phyloP scores from a whole-genome alignment of 2,888 invertebrate species.

The Salticus scenicus region DNA sequence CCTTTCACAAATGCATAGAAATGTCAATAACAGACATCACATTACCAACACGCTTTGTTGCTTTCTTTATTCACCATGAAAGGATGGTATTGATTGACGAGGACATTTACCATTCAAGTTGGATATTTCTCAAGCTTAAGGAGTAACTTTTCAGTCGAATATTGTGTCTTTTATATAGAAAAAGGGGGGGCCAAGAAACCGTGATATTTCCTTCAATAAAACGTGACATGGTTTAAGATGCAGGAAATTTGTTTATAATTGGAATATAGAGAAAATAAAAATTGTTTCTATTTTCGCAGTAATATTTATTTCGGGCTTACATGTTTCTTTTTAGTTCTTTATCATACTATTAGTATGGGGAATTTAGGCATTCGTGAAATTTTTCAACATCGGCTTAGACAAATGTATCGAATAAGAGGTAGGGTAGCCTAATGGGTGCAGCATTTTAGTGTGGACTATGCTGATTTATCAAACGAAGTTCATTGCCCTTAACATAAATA shows the following conservation, averaged over 20 bases:
- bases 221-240: neutral
- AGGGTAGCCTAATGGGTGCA: too few relatives aligned
- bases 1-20: neutral
- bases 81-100: neutral
- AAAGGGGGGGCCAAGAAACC: neutral
- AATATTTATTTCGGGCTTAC: too few relatives aligned
- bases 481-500: too few relatives aligned
- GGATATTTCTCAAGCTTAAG: neutral
- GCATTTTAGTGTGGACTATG: too few relatives aligned
- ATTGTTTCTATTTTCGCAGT: neutral
- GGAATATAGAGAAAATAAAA: neutral
- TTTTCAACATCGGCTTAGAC: too few relatives aligned
- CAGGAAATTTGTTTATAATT: neutral
- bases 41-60: neutral
- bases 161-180: neutral
- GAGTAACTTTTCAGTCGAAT: neutral
- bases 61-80: constrained; percentile 4
- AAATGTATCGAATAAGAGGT: too few relatives aligned
- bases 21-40: constrained; percentile 8
- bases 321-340: too few relatives aligned
- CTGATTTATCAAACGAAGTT: too few relatives aligned
- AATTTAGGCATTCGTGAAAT: too few relatives aligned
- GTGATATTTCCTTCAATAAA: neutral
- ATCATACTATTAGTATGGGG: too few relatives aligned
- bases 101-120: constrained; percentile 1